phyloP scores from a whole-genome alignment of 2,113 vertebrate species.

The Hypomesus transpacificus region DNA sequence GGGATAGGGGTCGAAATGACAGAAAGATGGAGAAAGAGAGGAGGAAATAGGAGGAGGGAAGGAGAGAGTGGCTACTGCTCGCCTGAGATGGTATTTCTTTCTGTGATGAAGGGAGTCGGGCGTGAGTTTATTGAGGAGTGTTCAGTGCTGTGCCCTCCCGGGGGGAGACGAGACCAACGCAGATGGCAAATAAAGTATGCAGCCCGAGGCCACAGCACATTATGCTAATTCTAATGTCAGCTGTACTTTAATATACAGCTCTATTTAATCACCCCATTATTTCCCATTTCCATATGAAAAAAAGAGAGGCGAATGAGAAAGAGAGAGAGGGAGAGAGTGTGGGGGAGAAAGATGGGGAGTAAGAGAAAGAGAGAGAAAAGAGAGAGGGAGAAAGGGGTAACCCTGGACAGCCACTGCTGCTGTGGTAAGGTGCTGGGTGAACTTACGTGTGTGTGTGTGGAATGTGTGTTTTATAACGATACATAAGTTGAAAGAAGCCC shows the following conservation, averaged over 20 bases:
- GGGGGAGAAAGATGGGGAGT: slow-evolving; percentile 5
- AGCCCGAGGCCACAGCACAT: slow-evolving; percentile 99
- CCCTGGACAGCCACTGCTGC: too few species aligned
- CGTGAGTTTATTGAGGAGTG: slow-evolving; percentile 89
- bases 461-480: not conserved
- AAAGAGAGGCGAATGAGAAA: slow-evolving; percentile 30
- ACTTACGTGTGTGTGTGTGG: slow-evolving; percentile 7
- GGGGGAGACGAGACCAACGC: slow-evolving; percentile 93
- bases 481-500: not conserved
- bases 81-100: slow-evolving; percentile 82
- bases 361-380: slow-evolving; percentile 64
- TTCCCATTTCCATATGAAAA: slow-evolving; percentile 98
- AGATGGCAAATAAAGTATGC: slow-evolving; percentile 99
- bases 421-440: slow-evolving; percentile 49
- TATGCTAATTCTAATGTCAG: slow-evolving; percentile 99
- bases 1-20: slow-evolving; percentile 56
- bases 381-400: too few species aligned
- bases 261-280: slow-evolving; percentile 99
- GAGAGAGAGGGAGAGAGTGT: not conserved
- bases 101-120: slow-evolving; percentile 81
- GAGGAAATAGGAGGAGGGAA: not conserved
- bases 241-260: slow-evolving; percentile 99
- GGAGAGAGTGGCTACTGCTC: slow-evolving; percentile 53
- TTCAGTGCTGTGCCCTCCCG: slow-evolving; percentile 86
- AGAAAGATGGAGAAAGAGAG: too few species aligned